These are phyloP conservation scores for Acromyrmex echinatior DNA, from an alignment of 1,140 invertebrate species.

Conservation along the genomic window DNA sequence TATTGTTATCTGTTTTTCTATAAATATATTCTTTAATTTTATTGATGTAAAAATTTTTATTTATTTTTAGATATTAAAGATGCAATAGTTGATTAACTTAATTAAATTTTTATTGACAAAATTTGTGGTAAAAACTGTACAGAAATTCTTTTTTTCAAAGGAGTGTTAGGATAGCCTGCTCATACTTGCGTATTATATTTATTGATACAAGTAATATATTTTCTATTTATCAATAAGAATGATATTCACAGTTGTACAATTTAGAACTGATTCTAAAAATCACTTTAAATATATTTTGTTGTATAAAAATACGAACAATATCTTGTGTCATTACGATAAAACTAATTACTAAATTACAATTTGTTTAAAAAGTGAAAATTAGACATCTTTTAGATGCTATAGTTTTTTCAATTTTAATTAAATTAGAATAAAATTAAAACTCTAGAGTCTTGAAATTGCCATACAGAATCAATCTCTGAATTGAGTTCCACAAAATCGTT, in stretches of 20 bases:
- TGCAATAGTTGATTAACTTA: not conserved
- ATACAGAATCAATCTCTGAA: not conserved
- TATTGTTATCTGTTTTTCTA: not conserved
- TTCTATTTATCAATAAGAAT: not conserved
- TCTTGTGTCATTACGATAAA: not conserved
- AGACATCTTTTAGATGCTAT: not conserved
- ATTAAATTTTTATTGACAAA: not conserved
- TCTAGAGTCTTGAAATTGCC: not conserved
- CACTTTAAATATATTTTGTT: not conserved
- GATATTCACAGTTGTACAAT: not conserved
- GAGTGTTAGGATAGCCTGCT: not conserved
- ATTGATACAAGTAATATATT: conserved; percentile 6
- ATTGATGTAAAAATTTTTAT: not conserved
- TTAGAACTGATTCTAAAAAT: not conserved
- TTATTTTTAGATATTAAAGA: not conserved
- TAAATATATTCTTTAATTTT: not conserved
- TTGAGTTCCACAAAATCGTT: not conserved
- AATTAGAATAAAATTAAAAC: not conserved
- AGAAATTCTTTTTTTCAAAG: not conserved
- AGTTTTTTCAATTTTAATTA: not conserved
- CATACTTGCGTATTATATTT: not conserved
- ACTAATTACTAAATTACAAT: not conserved
- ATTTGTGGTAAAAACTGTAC: not conserved
- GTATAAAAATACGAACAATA: not conserved
- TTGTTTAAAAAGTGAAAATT: not conserved